Evolutionary conservation across 2,113 vertebrate species (phyloP), one percentile per base, ranked within the genome.

Genomic region (Camelus bactrianus): DNA sequence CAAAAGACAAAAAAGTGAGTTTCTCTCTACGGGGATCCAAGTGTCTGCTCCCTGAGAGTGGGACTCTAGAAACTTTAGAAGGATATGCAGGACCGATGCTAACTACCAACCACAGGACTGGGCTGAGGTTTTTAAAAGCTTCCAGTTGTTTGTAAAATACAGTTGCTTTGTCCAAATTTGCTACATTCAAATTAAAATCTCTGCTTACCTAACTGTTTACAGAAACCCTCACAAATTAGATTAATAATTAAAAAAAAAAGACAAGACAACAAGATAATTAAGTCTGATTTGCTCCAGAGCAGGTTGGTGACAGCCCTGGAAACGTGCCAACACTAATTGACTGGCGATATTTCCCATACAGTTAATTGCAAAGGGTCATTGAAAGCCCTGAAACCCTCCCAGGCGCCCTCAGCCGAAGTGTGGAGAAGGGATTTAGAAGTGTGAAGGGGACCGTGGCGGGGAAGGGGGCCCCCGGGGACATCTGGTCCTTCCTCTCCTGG

Each of bases 371-470:
- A 94, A 96, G 58, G 97, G 97, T 88, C 98, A 97, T 77, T 95
- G 97, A 95, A 96, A 98, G 97, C 86, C 97, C 97, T 96, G 96
- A 96, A 97, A 98, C 96, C 80, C 95, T 92, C 91, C 96, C 75
- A 86, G 93, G 94, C 89, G 75, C 75, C 82, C 92, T 91, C 75
- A 52, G 82, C 86, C 64, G 38, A 89, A 98, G 97, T 97, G 94
- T 98, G 95, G 96, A 97, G 83, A 98, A 97, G 93, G 97, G 94
- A 98, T 97, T 97, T 97, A 87, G 72, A 95, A 97, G 94, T 98
- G 96, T 98, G 97, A 98, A 98, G 97, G 97, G 96, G 97, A 97
- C 42, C 1, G 10, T 56, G 58, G 16, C 12, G n/a, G 12, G 62
- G 54, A 86, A 92, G 17, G 60, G 65, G 50, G 69, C 65, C 75